These are phyloP conservation scores for Conus betulinus DNA, from an alignment of 1,140 invertebrate genomes.

Conservation along the genomic window DNA sequence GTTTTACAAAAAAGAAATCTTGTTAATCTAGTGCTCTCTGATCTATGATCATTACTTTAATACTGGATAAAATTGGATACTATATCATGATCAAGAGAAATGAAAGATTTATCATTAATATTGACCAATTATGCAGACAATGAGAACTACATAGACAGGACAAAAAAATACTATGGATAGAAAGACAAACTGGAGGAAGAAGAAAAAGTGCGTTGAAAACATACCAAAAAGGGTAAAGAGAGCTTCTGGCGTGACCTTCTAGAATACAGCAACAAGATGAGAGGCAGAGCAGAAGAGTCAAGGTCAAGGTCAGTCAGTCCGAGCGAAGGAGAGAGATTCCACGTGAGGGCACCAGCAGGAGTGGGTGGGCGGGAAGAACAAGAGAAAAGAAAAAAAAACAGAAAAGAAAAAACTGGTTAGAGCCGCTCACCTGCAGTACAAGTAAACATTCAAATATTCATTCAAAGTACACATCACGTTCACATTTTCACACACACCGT, in stretches of 20 bases:
- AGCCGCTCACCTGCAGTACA: slow-evolving; percentile 23
- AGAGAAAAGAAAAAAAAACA: slow-evolving; percentile 27
- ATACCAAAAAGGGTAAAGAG: slow-evolving; percentile 99
- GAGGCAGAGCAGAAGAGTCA: slow-evolving; percentile 55
- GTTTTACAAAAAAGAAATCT: neutral
- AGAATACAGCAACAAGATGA: slow-evolving; percentile 77
- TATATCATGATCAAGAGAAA: too few relatives aligned
- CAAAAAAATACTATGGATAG: neutral
- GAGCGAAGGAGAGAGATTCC: slow-evolving; percentile 51
- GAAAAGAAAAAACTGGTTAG: slow-evolving; percentile 28
- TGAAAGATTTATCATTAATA: neutral
- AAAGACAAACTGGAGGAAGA: neutral
- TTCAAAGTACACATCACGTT: neutral
- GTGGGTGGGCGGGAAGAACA: slow-evolving; percentile 37
- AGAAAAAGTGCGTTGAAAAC: slow-evolving; percentile 77
- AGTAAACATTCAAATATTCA: neutral
- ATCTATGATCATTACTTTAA: neutral
- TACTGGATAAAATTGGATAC: neutral
- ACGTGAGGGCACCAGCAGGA: slow-evolving; percentile 41
- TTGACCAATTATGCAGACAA: neutral
- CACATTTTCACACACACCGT: neutral
- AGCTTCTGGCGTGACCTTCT: slow-evolving; percentile 99
- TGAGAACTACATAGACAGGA: slow-evolving; percentile 1
- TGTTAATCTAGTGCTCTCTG: neutral
- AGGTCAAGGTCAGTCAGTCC: slow-evolving; percentile 62